Evolutionary conservation across 2,797 vertebrate genomes (phyloP), one percentile per base, ranked within the genome.

Genomic region (Prionace glauca): DNA sequence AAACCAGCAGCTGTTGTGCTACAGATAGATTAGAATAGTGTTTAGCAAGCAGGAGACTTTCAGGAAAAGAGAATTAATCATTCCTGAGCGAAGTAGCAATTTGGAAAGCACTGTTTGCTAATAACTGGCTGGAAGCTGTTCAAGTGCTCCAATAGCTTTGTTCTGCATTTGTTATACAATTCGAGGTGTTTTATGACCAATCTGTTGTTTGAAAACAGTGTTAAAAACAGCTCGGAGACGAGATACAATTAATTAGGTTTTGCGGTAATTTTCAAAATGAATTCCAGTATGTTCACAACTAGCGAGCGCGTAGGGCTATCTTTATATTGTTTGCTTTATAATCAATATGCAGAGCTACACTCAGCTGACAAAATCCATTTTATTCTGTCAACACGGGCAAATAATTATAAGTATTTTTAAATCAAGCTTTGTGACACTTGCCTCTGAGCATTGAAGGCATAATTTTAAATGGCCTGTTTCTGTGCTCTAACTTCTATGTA

Each of bases 61-160:
- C 88, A 65, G 69, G 45, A 32, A 56, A 74, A 56, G 29, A 41
- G 26, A 74, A 74, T 92, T 67, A 92, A 92, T 92, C 90, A 92
- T 10, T 69, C 65, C 36, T 24, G 26, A 50, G 93, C 26, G 72
- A 94, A 74, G 45, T 16, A 32, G 69, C 69, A 74, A 72, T 94
- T 94, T 94, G 12, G 41, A 74, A 94, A 94, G 22, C 26, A 32
- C 22, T 94, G 41, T 94, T 94, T 74, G 69, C 93, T 74, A 71
- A 56, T 74, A 41, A 16, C 36, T 32, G 45, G 4, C 67, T 56
- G 41, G 45, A 50, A 94, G 71, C 45, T 50, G 93, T 56, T 74
- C 45, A 29, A 56, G 41, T 77, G 24, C 71, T 72, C 24, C 18
- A 56, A 77, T 45, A 45, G 67, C 93, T 50, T 92, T 74, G 26